Evolutionary conservation across 2,888 invertebrate genomes (phyloP), one percentile per base, ranked within the genome.

Genomic region (Coremacera marginata): DNA sequence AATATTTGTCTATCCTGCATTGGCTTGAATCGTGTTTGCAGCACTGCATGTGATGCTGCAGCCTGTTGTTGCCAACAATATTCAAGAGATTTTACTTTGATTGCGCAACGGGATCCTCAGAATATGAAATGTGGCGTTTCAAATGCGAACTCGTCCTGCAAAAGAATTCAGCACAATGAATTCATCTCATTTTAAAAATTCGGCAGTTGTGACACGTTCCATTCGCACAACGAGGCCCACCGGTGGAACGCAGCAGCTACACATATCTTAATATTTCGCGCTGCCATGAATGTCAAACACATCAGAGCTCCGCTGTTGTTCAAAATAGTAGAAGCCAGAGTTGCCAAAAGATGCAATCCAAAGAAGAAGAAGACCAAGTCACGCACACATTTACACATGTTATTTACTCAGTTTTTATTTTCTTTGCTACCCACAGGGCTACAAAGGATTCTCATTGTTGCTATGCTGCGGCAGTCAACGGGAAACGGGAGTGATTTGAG

Each of bases 401-500:
- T 49, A 57, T 49, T 63, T 34, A 27, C 22, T 63, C 22, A n/a
- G 31, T 63, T 73, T 27, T 71, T 71, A 71, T 71, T 73, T 51
- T 27, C 73, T 25, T 19, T 44, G 57, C 49, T 14, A 27, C n/a
- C 34, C 52, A n/a, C 49, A n/a, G 22, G 27, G 82, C 84, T 84
- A 83, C 82, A 84, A 84, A 84, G 84, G 82, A 79, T 73, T 80
- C 77, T 79, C 80, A 14, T 62, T 34, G 49, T 80, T n/a, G n/a
- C n/a, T n/a, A n/a, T n/a, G n/a, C n/a, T n/a, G 19, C 52, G 51
- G 70, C 8, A 5, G 25, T 14, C 19, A 27, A 8, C 52, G 51
- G 52, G 70, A 55, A 63, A 55, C 55, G 70, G 37, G 11, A 25
- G 25, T 25, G 31, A 4, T 37, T 34, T 55, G 34, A 57, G 34